phyloP scores from a whole-genome alignment of 53 echinoderm and acorn worm species.

The Crossaster papposus region DNA sequence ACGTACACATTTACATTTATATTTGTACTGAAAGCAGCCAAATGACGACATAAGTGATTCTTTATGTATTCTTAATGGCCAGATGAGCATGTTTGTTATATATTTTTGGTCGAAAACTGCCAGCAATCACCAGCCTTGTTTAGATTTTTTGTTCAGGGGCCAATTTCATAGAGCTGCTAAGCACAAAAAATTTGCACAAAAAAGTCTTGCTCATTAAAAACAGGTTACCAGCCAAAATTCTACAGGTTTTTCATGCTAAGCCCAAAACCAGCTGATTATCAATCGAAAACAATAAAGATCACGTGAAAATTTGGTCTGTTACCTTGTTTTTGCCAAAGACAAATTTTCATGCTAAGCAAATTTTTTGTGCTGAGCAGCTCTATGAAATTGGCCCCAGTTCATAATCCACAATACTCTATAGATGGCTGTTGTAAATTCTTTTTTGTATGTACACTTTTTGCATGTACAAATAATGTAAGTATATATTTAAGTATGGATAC shows the following conservation, averaged over 20 bases:
- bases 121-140: slow-evolving; percentile 3
- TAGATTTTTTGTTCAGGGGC: background rate
- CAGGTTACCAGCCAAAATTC: too few species aligned
- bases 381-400: too few species aligned
- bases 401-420: background rate
- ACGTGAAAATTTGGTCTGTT: too few species aligned
- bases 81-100: slow-evolving; percentile 31
- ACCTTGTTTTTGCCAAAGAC: too few species aligned
- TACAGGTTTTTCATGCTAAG: too few species aligned
- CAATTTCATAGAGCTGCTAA: too few species aligned
- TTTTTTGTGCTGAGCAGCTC: too few species aligned
- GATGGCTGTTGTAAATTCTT: background rate
- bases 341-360: too few species aligned
- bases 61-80: slow-evolving; percentile 33
- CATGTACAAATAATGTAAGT: background rate
- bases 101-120: slow-evolving; percentile 60
- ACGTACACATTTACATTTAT: slow-evolving; percentile 57
- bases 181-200: too few species aligned
- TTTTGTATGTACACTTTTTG: background rate
- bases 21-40: slow-evolving; percentile 40
- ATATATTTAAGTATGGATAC: background rate
- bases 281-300: too few species aligned
- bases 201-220: too few species aligned
- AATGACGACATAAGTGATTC: slow-evolving; percentile 9
- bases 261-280: too few species aligned